A percentile compares a stretch with the other conserved stretches of the same genome.
Evolutionary conservation across 2,113 vertebrate genomes (phyloP).

Genomic region (Lonchura striata): DNA sequence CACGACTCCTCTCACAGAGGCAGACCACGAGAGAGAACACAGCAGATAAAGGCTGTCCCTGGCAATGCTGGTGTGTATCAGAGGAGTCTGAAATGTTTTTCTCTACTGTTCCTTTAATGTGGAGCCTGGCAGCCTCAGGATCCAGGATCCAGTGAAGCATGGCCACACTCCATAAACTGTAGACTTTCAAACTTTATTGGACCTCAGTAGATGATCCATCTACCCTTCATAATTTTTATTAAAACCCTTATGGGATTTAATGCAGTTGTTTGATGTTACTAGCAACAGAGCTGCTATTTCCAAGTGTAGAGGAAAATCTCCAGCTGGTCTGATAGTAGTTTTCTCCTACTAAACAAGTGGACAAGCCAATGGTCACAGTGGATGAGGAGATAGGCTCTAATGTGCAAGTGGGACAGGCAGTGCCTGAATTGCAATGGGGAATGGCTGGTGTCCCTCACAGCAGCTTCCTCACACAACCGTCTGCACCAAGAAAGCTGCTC

Average conservation of each 20-base stretch:
- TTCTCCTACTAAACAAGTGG: not conserved
- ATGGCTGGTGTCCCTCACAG: not conserved
- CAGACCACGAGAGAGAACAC: not conserved
- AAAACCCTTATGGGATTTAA: not conserved
- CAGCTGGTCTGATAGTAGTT: not conserved
- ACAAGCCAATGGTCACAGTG: not conserved
- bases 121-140: not conserved
- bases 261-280: not conserved
- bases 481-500: not conserved
- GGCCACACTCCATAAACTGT: not conserved
- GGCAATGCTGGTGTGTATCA: not conserved
- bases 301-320: not conserved
- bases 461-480: not conserved
- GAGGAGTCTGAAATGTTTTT: not conserved
- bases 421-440: not conserved
- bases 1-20: not conserved
- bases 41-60: not conserved
- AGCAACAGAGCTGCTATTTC: not conserved
- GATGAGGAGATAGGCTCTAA: not conserved
- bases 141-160: not conserved
- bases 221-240: not conserved
- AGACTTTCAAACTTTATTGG: not conserved
- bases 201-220: not conserved
- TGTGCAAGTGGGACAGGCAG: not conserved
- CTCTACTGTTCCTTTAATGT: not conserved